Percentiles rank a stretch among this genome's conserved stretches.
These are phyloP conservation scores for Phymorhynchus buccinoides DNA, from an alignment of 1,140 invertebrate genomes.

Conservation along the genomic window DNA sequence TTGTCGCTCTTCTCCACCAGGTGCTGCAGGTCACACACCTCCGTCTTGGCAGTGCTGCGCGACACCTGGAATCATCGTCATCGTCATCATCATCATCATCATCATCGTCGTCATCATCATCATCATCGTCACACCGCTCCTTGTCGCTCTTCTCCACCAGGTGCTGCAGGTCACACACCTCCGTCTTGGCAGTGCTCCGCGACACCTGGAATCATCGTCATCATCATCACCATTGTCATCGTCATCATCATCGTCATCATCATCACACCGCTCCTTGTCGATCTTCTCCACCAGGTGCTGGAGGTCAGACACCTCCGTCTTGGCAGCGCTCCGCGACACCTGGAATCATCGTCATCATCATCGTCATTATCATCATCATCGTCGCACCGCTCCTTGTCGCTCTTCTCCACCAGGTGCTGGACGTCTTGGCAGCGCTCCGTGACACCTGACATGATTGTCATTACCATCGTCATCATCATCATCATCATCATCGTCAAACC, in stretches of 20 bases:
- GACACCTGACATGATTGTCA: no score
- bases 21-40: slow-evolving; percentile 83
- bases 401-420: slow-evolving; percentile 83
- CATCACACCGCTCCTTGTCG: slow-evolving; percentile 81
- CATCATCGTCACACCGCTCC: slow-evolving; percentile 81
- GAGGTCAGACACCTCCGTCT: slow-evolving; percentile 82
- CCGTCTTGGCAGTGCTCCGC: slow-evolving; percentile 87
- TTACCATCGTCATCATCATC: no score
- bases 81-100: no score
- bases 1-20: slow-evolving; percentile 82
- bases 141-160: slow-evolving; percentile 82
- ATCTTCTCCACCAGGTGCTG: slow-evolving; percentile 84
- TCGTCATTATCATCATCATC: no score
- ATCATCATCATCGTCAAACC: no score
- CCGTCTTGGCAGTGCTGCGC: slow-evolving; percentile 87
- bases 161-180: slow-evolving; percentile 83
- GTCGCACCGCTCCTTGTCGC: slow-evolving; percentile 82
- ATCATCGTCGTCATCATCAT: no score
- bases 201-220: no score
- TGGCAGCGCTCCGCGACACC: slow-evolving; percentile 82
- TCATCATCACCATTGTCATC: no score
- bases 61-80: no score
- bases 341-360: no score
- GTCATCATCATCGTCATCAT: no score
- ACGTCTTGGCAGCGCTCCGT: slow-evolving; percentile 88